A percentile compares a stretch with the other conserved stretches of the same genome.
These are phyloP conservation scores for Sapayoa aenigma DNA, from an alignment of 2,113 vertebrate species.

Conservation along the genomic window DNA sequence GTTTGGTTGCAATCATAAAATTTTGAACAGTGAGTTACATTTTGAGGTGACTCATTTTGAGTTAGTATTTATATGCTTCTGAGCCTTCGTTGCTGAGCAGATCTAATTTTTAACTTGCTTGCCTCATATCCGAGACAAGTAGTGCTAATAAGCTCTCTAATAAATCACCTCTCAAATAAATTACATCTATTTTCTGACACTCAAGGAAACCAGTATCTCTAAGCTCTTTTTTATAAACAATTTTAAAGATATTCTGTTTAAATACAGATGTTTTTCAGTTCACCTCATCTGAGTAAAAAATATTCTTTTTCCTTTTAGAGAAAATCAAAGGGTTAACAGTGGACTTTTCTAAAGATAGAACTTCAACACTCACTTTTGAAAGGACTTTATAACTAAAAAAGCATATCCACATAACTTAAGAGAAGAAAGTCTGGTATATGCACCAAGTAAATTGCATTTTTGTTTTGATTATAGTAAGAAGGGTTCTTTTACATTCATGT, in stretches of 20 bases:
- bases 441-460: neutral
- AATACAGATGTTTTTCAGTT: neutral
- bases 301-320: neutral
- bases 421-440: neutral
- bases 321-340: neutral
- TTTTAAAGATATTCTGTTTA: neutral
- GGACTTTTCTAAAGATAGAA: neutral
- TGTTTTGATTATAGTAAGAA: neutral
- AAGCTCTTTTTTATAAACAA: neutral
- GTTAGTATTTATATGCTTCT: neutral
- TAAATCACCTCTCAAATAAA: neutral
- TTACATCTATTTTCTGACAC: neutral
- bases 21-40: neutral
- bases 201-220: neutral
- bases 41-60: neutral
- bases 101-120: neutral
- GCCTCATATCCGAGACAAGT: neutral
- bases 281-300: neutral
- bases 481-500: neutral
- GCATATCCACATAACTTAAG: neutral
- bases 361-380: neutral
- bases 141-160: neutral
- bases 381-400: neutral
- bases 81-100: neutral
- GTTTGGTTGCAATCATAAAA: neutral